phyloP scores from a whole-genome alignment of 2,113 vertebrate species.

The Microtus montanus region DNA sequence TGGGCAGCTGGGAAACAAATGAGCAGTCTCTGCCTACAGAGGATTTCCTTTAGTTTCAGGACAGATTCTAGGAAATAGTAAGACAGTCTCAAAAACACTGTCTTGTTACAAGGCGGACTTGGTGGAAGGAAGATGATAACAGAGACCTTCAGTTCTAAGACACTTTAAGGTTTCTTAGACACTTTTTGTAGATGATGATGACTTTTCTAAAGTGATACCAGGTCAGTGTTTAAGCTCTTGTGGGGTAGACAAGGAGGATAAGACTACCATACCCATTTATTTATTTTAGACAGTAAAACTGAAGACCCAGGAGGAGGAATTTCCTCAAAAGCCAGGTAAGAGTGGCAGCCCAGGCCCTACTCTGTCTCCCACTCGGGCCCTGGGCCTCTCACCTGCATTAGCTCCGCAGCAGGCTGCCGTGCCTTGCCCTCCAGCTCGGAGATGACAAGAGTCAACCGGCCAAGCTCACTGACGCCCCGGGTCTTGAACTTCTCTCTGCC shows the following conservation, averaged over 20 bases:
- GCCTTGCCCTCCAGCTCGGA: constrained; percentile 68
- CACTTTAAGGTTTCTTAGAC: background rate
- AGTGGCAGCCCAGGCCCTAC: accelerated
- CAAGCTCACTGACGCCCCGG: background rate
- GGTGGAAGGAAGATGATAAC: accelerated
- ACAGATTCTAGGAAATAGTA: background rate
- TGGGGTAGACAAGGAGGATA: background rate
- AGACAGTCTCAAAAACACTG: background rate
- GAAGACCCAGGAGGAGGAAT: background rate
- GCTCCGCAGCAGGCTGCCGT: constrained; percentile 40
- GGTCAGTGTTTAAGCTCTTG: background rate
- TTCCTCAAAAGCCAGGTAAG: background rate
- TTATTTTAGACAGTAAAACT: background rate
- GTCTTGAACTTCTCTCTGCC: background rate
- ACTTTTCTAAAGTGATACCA: background rate
- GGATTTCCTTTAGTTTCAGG: background rate
- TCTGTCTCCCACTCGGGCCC: background rate
- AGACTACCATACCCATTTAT: background rate
- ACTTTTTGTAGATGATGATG: background rate
- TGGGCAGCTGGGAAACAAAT: no score
- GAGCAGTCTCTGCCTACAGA: no score
- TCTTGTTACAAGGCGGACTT: background rate
- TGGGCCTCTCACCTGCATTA: constrained; percentile 78
- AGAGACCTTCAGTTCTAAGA: background rate
- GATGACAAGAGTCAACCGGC: constrained; percentile 48